phyloP scores from a whole-genome alignment of 2,797 vertebrate genomes.

The Gallirallus australis region DNA sequence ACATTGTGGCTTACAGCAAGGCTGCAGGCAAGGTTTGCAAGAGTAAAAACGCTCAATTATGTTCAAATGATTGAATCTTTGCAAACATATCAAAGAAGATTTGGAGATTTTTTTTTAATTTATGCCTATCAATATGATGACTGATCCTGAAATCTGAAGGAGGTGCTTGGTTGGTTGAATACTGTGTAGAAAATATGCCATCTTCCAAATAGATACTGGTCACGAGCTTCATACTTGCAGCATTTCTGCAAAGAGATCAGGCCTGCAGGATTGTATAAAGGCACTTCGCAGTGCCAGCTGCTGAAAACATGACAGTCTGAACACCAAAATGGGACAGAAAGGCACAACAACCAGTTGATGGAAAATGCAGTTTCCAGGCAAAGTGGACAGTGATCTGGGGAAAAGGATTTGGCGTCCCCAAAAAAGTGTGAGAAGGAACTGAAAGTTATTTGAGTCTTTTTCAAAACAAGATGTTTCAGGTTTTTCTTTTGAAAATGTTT shows the following conservation, averaged over 20 bases:
- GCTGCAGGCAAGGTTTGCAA: background rate
- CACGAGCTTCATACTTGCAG: background rate
- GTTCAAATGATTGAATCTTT: background rate
- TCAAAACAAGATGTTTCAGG: background rate
- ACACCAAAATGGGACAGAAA: background rate
- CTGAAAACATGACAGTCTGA: background rate
- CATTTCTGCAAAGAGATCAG: background rate
- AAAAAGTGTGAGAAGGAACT: background rate
- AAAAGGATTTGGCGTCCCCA: background rate
- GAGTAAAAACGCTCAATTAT: background rate
- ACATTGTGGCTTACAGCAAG: background rate
- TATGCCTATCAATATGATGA: background rate
- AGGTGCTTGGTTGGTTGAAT: background rate
- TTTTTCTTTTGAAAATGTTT: background rate
- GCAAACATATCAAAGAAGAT: background rate
- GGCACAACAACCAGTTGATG: background rate
- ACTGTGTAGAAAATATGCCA: background rate
- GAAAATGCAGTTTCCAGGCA: background rate
- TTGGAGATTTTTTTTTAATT: background rate
- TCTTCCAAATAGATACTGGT: background rate
- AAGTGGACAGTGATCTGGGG: background rate
- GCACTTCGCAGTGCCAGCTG: background rate
- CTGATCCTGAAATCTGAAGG: background rate
- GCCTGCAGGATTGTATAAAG: background rate
- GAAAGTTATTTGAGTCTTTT: background rate